These are phyloP conservation scores for Empidonax alnorum DNA, from an alignment of 2,113 vertebrate species.

Conservation along the genomic window DNA sequence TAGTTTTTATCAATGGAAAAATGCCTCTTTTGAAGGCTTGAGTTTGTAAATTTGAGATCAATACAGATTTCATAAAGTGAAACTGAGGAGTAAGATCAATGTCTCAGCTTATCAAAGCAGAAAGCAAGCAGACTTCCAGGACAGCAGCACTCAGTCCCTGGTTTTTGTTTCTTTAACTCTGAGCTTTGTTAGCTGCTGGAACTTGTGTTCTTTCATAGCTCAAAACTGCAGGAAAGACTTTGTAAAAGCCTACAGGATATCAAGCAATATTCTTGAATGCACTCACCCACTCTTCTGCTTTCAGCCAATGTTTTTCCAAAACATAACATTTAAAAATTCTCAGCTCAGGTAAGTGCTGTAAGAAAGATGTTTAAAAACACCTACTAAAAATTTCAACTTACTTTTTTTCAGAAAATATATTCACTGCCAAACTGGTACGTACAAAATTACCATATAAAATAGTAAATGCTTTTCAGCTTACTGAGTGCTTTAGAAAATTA, in stretches of 20 bases:
- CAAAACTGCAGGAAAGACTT: neutral
- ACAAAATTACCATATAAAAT: neutral
- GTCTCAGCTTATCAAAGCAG: neutral
- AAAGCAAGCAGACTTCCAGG: neutral
- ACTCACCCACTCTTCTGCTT: neutral
- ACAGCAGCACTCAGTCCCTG: neutral
- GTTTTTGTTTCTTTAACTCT: neutral
- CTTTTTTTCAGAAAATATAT: neutral
- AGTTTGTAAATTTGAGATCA: neutral
- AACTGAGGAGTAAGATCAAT: neutral
- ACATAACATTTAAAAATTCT: neutral
- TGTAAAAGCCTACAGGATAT: neutral
- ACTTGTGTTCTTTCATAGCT: neutral
- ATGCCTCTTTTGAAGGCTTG: neutral
- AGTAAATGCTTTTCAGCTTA: neutral
- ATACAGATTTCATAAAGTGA: neutral
- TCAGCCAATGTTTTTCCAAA: neutral
- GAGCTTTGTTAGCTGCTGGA: neutral
- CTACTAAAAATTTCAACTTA: neutral
- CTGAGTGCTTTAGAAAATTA: neutral
- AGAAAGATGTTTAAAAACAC: neutral
- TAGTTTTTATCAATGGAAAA: neutral
- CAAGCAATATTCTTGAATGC: neutral
- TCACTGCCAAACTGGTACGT: neutral
- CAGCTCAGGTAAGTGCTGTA: neutral